These are phyloP conservation scores for Coluber constrictor DNA, from an alignment of 2,797 vertebrate species.

Conservation along the genomic window DNA sequence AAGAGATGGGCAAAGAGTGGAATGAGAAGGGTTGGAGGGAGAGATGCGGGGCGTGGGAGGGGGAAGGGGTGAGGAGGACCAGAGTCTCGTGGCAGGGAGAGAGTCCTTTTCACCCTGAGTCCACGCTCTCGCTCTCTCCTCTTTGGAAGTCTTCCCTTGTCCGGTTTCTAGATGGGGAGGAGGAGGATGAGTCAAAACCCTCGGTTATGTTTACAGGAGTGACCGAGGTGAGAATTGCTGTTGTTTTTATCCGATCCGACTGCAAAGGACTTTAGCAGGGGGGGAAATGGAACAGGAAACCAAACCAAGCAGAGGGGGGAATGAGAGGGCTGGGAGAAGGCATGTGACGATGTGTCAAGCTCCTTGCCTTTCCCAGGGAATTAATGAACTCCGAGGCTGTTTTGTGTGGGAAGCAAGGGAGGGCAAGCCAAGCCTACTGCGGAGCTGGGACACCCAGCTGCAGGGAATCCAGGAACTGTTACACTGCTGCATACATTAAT, in stretches of 20 bases:
- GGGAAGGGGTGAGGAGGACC: not conserved
- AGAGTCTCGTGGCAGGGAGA: not conserved
- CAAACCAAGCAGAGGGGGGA: not conserved
- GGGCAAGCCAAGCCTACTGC: slow-evolving; percentile 5
- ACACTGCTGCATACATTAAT: slow-evolving; percentile 20
- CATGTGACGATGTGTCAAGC: not conserved
- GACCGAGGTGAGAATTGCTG: not conserved
- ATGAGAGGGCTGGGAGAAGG: no score
- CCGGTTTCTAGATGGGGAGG: not conserved
- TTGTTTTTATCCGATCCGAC: not conserved
- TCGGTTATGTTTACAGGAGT: not conserved
- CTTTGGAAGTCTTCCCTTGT: slow-evolving; percentile 10
- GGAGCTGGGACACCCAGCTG: not conserved
- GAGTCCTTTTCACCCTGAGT: not conserved
- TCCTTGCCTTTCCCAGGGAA: not conserved
- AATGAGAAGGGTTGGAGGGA: not conserved
- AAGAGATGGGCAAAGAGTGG: not conserved
- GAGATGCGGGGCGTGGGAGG: not conserved
- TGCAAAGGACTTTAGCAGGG: slow-evolving; percentile 18
- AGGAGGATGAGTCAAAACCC: no score
- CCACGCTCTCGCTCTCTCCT: not conserved
- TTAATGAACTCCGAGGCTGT: slow-evolving; percentile 12
- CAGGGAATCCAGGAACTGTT: slow-evolving; percentile 12
- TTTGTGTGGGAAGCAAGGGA: not conserved
- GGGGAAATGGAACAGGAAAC: not conserved